Evolutionary conservation across 2,113 vertebrate genomes (phyloP).

Genomic region (Podarcis raffonei): DNA sequence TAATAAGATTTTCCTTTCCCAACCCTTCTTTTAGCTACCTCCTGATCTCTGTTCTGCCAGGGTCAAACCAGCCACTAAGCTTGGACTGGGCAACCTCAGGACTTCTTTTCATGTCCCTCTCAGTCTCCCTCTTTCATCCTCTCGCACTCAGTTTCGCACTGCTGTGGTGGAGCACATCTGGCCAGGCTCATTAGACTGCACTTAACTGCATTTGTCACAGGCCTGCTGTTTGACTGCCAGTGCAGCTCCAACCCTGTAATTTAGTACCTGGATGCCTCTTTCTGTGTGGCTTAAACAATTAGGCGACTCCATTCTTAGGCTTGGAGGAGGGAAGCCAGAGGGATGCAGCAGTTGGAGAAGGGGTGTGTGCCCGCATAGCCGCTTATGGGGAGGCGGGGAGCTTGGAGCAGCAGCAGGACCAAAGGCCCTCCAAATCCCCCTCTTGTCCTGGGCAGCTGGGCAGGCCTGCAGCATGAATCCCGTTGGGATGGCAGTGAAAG

Average conservation of each 20-base stretch:
- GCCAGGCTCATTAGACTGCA: not conserved
- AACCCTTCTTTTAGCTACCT: not conserved
- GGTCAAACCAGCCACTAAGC: not conserved
- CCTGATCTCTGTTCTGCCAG: not conserved
- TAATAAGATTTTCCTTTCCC: not conserved
- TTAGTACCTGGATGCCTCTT: conserved; percentile 10
- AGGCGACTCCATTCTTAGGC: not conserved
- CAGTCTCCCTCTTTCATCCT: not conserved
- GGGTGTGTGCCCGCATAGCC: not conserved
- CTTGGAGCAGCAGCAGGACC: not conserved
- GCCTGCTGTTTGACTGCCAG: not conserved
- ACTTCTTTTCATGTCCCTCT: not conserved
- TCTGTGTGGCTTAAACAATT: not conserved
- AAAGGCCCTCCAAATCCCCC: too few relatives aligned
- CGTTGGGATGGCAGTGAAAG: not conserved
- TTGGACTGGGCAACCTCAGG: not conserved
- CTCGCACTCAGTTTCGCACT: not conserved
- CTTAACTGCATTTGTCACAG: not conserved
- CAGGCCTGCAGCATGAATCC: not conserved
- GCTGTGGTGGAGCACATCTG: not conserved
- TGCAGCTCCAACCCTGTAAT: not conserved
- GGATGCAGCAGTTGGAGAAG: too few relatives aligned
- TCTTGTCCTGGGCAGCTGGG: not conserved
- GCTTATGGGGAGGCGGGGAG: too few relatives aligned
- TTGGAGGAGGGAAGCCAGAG: not conserved